A percentile compares a stretch with the other conserved stretches of the same genome.
These are phyloP conservation scores for Schizaphis graminum DNA, from an alignment of 2,888 invertebrate species.

Conservation along the genomic window DNA sequence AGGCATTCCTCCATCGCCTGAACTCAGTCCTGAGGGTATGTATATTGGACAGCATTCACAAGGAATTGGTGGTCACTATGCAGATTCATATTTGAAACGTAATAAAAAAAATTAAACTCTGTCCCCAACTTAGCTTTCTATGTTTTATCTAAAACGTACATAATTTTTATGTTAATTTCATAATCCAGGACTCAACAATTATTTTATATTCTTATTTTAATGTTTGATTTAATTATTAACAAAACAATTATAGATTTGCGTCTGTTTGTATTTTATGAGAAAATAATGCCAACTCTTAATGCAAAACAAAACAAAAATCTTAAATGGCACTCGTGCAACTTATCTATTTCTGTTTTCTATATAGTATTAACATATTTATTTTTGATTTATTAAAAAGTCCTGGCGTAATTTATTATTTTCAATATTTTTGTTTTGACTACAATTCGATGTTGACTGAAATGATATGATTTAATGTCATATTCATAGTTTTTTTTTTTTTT, in stretches of 20 bases:
- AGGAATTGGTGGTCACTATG: conserved; percentile 74
- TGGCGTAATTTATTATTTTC: conserved; percentile 8
- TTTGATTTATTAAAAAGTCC: conserved; percentile 31
- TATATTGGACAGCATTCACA: conserved; percentile 74
- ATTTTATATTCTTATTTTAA: conserved; percentile 15
- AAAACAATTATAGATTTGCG: conserved; percentile 28
- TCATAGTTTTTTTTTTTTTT: conserved; percentile 21
- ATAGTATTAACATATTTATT: background rate
- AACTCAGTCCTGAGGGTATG: conserved; percentile 73
- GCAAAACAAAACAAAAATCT: background rate
- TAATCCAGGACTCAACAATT: conserved; percentile 23
- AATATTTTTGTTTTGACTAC: conserved; percentile 4
- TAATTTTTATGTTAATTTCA: conserved; percentile 19
- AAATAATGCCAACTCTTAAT: conserved; percentile 3
- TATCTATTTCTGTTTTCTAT: conserved; percentile 60
- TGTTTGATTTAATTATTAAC: conserved; percentile 19
- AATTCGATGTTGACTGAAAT: conserved; percentile 49
- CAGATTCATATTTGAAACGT: conserved; percentile 72
- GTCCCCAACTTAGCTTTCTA: background rate
- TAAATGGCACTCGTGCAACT: conserved; percentile 30
- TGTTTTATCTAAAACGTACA: conserved; percentile 34
- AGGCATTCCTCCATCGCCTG: conserved; percentile 72
- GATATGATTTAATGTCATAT: conserved; percentile 42
- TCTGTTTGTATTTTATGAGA: conserved; percentile 30
- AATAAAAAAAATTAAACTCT: conserved; percentile 69